Conservation (phyloP, 2,113 vertebrate species). For the Sinocyclocheilus grahami region DNA sequence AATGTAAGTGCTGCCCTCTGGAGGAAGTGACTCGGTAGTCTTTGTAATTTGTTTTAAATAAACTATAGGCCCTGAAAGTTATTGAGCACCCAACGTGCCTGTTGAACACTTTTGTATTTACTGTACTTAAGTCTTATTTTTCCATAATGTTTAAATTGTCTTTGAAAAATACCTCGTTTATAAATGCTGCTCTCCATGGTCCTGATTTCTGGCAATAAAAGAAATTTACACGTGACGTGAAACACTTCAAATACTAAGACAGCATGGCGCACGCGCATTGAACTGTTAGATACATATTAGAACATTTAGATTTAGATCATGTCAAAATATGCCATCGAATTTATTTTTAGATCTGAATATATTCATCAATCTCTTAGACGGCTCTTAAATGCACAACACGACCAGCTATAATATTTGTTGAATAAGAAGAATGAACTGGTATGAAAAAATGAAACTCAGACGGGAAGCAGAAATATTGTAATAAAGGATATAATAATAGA, state of each 20-base stretch:
- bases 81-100: not conserved
- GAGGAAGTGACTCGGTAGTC: not conserved
- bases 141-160: not conserved
- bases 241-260: not conserved
- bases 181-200: not conserved
- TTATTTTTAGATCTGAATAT: not conserved
- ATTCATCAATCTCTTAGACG: not conserved
- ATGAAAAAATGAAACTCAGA: not conserved
- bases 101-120: not conserved
- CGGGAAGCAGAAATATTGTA: not conserved
- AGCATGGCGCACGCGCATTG: not conserved
- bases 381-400: not conserved
- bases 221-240: not conserved
- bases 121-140: not conserved
- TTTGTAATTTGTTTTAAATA: not conserved
- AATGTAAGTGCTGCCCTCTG: conserved; percentile 18
- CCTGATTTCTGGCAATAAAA: conserved; percentile 11
- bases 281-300: not conserved
- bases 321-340: not conserved
- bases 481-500: not conserved
- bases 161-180: not conserved
- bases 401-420: not conserved
- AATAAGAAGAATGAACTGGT: not conserved
- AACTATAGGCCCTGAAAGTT: not conserved
- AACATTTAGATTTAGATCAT: not conserved